Base-by-base conservation (phyloP, 2,113 vertebrate genomes). In the Ailurus styani region DNA sequence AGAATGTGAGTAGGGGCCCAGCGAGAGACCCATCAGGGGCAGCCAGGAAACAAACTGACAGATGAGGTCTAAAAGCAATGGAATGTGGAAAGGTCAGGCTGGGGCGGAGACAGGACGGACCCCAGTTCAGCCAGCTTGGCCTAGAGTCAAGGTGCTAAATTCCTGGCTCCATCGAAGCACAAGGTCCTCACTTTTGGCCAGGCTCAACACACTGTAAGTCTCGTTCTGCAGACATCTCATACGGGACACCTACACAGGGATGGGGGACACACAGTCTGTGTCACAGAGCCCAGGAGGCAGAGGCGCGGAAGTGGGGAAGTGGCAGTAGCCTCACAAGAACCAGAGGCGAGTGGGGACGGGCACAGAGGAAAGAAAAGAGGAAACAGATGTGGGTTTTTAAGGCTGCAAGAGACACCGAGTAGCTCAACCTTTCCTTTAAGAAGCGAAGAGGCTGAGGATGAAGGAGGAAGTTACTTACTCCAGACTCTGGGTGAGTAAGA, bases 121-220 rank as follows among this genome's bases (percentile, higher is more conserved):
- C 27, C 75, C 83, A 50, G 94, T 54, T 98, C 95, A 98, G 90
- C 97, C 90, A 0, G 87, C 90, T 4, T 96, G 97, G 82, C 94
- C 73, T 4, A 96, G 93, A 15, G 93, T n/a, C 70, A 98, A 62
- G 27, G 66, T 95, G 55, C 90, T 96, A 83, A 98, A 99, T 45
- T 73, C 98, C 88, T 98, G 77, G 12, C 54, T 98, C 99, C 98
- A 99, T 15, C 86, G 97, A 47, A 47, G 87, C 50, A 98, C 97
- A 5, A 98, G 45, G 4, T 98, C 77, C 52, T 98, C 81, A 5
- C 98, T 98, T 34, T 98, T 98, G 54, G 83, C 91, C 0, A 1
- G 31, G 20, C 62, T 98, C 83, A 99, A 95, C 85, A 98, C 37
- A 0, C 0, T 78, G 90, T 98, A 98, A 0, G 18, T 93, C 95